Evolutionary conservation across 2,888 invertebrate genomes (phyloP).

Genomic region (Pandemis corylana): DNA sequence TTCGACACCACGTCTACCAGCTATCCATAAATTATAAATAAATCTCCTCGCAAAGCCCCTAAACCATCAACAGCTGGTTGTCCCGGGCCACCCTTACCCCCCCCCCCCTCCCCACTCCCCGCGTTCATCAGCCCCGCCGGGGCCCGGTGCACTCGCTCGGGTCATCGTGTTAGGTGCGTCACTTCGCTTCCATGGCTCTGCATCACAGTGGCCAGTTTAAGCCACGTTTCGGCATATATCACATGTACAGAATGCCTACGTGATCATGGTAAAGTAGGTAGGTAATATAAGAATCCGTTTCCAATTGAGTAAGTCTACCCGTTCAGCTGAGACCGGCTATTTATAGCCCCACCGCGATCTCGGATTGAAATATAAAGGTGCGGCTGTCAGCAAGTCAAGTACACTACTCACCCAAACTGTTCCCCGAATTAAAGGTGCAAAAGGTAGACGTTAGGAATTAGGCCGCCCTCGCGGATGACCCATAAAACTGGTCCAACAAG

Average conservation of each 20-base stretch:
- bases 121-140: background rate
- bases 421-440: slow-evolving; percentile 41
- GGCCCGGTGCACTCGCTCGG: slow-evolving; percentile 18
- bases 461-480: slow-evolving; percentile 35
- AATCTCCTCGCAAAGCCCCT: background rate
- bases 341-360: background rate
- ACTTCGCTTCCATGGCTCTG: slow-evolving; percentile 5
- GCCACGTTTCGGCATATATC: background rate
- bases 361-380: slow-evolving; percentile 37
- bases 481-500: slow-evolving; percentile 42
- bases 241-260: background rate
- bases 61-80: slow-evolving; percentile 19
- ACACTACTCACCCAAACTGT: slow-evolving; percentile 25
- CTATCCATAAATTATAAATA: slow-evolving; percentile 6
- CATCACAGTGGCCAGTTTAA: slow-evolving; percentile 2
- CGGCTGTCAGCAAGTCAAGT: slow-evolving; percentile 25
- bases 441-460: slow-evolving; percentile 41
- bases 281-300: no score
- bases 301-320: no score
- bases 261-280: background rate
- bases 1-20: background rate
- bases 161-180: slow-evolving; percentile 24
- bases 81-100: slow-evolving; percentile 1
- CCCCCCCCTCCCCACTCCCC: background rate
- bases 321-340: background rate